Conservation (phyloP, 2,113 vertebrate species). For the Pontoporia blainvillei region DNA sequence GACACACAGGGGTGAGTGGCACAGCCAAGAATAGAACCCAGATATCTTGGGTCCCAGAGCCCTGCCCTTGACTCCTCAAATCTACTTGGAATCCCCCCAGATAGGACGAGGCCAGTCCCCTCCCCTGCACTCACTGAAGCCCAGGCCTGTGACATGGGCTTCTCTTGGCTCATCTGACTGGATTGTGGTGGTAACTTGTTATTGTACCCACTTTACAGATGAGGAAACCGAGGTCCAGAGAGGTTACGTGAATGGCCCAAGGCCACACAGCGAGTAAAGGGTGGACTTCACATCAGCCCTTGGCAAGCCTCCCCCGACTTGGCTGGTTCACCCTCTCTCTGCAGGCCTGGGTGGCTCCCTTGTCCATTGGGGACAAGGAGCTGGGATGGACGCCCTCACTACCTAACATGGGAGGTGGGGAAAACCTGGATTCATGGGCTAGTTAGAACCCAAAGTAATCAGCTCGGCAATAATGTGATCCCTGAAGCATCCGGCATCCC, state of each 20-base stretch:
- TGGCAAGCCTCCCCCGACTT: neutral
- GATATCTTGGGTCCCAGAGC: neutral
- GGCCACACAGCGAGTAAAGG: neutral
- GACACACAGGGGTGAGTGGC: too few relatives aligned
- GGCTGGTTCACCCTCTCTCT: too few relatives aligned
- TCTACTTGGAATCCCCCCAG: neutral
- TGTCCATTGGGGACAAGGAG: accelerated
- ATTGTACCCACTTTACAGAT: neutral
- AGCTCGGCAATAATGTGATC: neutral
- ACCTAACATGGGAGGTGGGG: neutral
- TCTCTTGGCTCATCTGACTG: neutral
- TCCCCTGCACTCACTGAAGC: neutral
- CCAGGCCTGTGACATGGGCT: neutral
- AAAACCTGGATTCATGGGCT: too few relatives aligned
- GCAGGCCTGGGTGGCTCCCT: accelerated
- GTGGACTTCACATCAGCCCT: neutral
- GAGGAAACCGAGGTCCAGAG: neutral
- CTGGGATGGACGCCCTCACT: neutral
- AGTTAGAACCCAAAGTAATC: accelerated
- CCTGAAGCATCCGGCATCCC: accelerated
- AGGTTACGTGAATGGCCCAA: neutral
- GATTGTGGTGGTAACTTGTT: too few relatives aligned
- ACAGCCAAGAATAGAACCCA: neutral
- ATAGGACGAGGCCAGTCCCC: neutral
- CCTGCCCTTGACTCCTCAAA: neutral